Percentiles rank a stretch among this genome's conserved stretches.
These are phyloP conservation scores for Cyaniris semiargus DNA, from an alignment of 2,888 invertebrate species.

Conservation along the genomic window DNA sequence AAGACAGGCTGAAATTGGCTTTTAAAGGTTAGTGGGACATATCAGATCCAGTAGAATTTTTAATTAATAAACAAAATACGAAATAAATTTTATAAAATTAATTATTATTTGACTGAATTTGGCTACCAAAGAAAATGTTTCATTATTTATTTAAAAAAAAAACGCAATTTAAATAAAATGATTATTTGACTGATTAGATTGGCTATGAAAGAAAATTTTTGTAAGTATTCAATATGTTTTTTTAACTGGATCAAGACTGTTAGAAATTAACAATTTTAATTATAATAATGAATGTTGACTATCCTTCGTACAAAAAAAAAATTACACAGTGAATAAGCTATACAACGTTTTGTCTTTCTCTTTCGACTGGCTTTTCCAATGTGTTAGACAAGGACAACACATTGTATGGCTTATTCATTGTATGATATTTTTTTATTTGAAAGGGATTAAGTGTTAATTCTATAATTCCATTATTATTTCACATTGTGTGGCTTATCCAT, in stretches of 20 bases:
- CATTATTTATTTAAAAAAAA: no score
- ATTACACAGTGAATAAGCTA: no score
- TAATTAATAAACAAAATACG: not conserved
- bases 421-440: no score
- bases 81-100: no score
- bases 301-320: not conserved
- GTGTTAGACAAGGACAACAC: no score
- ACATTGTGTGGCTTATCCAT: no score
- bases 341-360: no score
- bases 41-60: constrained; percentile 6
- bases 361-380: no score
- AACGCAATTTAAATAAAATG: not conserved
- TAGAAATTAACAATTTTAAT: not conserved
- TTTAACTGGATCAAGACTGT: not conserved
- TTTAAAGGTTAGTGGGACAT: not conserved
- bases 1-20: not conserved
- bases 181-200: not conserved
- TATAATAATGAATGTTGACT: not conserved
- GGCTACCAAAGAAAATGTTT: no score
- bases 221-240: not conserved
- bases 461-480: no score
- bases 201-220: not conserved
- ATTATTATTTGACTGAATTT: not conserved
- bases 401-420: no score
- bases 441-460: no score